These are phyloP conservation scores for Diplosoma virens DNA, from an alignment of 23 tunicate genomes.

Conservation along the genomic window DNA sequence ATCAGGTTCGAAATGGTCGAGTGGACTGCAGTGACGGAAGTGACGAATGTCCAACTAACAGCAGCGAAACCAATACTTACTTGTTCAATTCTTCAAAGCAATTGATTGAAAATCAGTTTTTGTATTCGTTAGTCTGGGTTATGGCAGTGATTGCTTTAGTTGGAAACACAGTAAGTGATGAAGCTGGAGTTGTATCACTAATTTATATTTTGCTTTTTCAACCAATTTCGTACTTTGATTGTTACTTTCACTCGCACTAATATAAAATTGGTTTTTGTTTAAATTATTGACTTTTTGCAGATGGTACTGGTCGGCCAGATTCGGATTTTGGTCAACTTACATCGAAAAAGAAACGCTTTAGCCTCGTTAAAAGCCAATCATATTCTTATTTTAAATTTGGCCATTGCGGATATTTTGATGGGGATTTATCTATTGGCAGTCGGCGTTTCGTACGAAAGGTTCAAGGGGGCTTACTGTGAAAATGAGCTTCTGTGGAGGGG, in stretches of 20 bases:
- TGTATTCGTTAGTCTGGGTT: conserved; percentile 20
- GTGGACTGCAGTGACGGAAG: conserved; percentile 41
- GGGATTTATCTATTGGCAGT: conserved; percentile 32
- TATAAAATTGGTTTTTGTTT: too few relatives aligned
- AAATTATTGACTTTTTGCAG: conserved; percentile 1
- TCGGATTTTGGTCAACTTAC: neutral
- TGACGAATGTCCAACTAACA: conserved; percentile 32
- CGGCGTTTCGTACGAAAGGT: conserved; percentile 25
- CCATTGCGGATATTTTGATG: conserved; percentile 33
- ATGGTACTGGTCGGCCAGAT: conserved; percentile 28
- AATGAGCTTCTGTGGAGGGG: conserved; percentile 37
- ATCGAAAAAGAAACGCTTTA: neutral
- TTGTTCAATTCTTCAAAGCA: conserved; percentile 2
- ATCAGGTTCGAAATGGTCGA: conserved; percentile 37
- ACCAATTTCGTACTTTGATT: too few relatives aligned
- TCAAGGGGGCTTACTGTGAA: conserved; percentile 35
- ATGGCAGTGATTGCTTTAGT: conserved; percentile 13
- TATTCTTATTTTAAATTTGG: conserved; percentile 28
- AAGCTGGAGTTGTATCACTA: neutral
- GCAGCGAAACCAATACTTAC: conserved; percentile 4
- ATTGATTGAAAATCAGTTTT: conserved; percentile 1
- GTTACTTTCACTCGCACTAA: too few relatives aligned
- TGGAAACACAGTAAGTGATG: conserved; percentile 13
- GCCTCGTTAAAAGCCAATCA: conserved; percentile 38
- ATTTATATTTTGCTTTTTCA: neutral